Conservation (phyloP, 2,888 invertebrate genomes). For the Drosophila monieri region DNA sequence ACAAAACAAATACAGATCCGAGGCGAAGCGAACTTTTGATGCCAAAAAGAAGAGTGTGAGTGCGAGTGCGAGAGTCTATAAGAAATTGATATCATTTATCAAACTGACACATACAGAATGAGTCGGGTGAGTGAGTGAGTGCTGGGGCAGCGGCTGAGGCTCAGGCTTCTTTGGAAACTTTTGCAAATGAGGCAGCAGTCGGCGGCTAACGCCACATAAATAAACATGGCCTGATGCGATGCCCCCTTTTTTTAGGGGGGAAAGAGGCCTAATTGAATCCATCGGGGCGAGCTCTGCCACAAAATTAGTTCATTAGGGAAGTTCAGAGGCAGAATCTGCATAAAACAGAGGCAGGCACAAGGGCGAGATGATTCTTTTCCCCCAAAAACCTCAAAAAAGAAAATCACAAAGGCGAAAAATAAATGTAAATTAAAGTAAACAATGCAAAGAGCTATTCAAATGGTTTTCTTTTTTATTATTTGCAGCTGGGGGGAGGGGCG, state of each 20-base stretch:
- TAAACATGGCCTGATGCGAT: constrained; percentile 17
- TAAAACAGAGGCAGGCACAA: constrained; percentile 38
- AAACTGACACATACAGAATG: constrained; percentile 64
- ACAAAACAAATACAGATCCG: constrained; percentile 35
- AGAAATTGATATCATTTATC: constrained; percentile 78
- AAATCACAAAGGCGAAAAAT: constrained; percentile 33
- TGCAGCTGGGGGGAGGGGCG: constrained; percentile 12
- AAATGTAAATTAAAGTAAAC: constrained; percentile 77
- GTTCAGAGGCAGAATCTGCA: constrained; percentile 61
- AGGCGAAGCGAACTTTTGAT: constrained; percentile 59
- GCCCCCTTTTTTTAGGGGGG: constrained; percentile 11
- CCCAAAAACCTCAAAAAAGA: constrained; percentile 22
- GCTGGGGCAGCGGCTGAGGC: neutral
- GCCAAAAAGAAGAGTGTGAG: constrained; percentile 29
- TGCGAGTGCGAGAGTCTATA: constrained; percentile 54
- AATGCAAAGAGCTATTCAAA: constrained; percentile 47
- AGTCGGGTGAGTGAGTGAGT: constrained; percentile 22
- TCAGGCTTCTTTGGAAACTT: constrained; percentile 53
- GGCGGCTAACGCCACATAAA: constrained; percentile 56
- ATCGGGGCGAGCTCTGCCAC: constrained; percentile 41
- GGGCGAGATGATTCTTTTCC: neutral
- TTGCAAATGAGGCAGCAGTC: constrained; percentile 62
- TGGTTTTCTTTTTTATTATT: constrained; percentile 24
- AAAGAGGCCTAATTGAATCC: constrained; percentile 70
- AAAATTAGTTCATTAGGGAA: constrained; percentile 71